Percentiles rank a stretch among this genome's conserved stretches.
Conservation (phyloP, 2,113 vertebrate species). For the Channa maculata region DNA sequence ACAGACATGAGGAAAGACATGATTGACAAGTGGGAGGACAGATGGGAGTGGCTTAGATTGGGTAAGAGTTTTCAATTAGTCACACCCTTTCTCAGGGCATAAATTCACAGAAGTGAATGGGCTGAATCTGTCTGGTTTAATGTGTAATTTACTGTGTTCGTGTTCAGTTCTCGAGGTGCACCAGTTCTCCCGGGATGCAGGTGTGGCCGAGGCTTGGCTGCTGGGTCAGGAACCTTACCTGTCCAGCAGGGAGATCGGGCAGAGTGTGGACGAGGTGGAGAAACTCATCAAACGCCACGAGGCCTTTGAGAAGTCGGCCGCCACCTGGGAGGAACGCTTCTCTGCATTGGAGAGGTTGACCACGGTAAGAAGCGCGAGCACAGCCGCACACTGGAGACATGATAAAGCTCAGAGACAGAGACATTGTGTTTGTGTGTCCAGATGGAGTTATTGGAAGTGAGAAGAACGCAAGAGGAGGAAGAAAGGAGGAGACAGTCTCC, state of each 20-base stretch:
- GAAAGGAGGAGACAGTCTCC: conserved; percentile 90
- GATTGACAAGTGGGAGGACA: conserved; percentile 97
- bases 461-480: conserved; percentile 96
- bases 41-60: conserved; percentile 96
- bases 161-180: conserved; percentile 78
- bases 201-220: conserved; percentile 97
- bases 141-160: conserved; percentile 6
- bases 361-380: conserved; percentile 82
- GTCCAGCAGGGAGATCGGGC: conserved; percentile 93
- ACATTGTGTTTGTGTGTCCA: conserved; percentile 22
- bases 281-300: conserved; percentile 98
- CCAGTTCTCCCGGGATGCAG: conserved; percentile 91
- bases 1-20: conserved; percentile 97
- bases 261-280: conserved; percentile 97
- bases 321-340: conserved; percentile 98
- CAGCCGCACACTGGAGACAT: fast-evolving
- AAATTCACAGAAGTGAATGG: too few species aligned
- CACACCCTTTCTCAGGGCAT: too few species aligned
- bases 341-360: conserved; percentile 95
- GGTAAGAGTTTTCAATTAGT: conserved; percentile 80
- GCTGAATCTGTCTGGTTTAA: too few species aligned
- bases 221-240: conserved; percentile 97
- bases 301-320: conserved; percentile 98
- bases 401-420: background rate
- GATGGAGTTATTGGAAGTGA: conserved; percentile 97